Base-by-base conservation (phyloP, 2,797 vertebrate genomes). In the Urophycis tenuis region DNA sequence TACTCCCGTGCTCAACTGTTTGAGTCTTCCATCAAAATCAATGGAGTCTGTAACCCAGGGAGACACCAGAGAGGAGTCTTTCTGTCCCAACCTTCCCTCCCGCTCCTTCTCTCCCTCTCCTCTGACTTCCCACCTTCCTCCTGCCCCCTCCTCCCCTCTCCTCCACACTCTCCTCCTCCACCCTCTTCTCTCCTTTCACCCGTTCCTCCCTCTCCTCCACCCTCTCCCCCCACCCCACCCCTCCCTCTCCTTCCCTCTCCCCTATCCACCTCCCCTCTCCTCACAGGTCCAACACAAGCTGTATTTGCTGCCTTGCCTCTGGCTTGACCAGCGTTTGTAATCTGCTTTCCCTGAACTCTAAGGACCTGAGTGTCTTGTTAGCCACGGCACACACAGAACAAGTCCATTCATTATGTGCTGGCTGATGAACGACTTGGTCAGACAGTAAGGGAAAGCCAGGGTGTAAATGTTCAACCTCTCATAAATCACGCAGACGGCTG, bases 381-480 rank as follows among this genome's bases (percentile, higher is more conserved):
- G 92, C 91, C 89, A 87, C 88, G 85, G 88, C 79, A 82, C 89
- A 82, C 89, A 90, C 85, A 90, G 90, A 93, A 91, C 92, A 92
- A 93, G 92, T 94, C 92, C 91, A 94, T 94, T 93, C 92, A 93
- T 93, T 93, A 93, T 90, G 88, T 90, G 85, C 91, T 90, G 87
- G 81, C 90, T 94, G 93, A 94, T 94, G 92, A 94, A 94, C 93
- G 92, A 92, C 91, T 91, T 86, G 92, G 91, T 92, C 92, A 91
- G 92, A 92, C 91, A 92, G 91, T 92, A 92, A 92, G 91, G 91
- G 92, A 93, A 94, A 93, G 92, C 92, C 90, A 87, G 93, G 92
- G 93, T 93, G 92, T 93, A 93, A 94, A 92, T 91, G 91, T 92
- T 93, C 92, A 93, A 93, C 92, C 92, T 92, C 90, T 90, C 92